These are phyloP conservation scores for Petrolisthes cinctipes DNA, from an alignment of 2,888 invertebrate genomes.

Conservation along the genomic window DNA sequence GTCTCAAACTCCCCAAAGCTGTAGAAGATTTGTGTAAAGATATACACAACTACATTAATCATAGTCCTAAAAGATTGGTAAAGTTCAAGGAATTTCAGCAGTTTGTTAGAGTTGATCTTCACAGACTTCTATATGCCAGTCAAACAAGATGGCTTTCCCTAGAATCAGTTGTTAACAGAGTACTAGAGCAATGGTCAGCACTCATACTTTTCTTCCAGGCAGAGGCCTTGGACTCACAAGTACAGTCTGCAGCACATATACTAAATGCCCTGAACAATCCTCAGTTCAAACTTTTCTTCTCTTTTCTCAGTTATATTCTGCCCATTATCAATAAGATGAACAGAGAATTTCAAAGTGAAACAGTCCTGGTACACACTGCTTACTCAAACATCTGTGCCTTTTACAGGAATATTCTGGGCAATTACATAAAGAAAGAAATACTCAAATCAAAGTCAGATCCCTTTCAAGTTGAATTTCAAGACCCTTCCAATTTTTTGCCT, in stretches of 20 bases:
- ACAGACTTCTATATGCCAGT: conserved; percentile 25
- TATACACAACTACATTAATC: conserved; percentile 25
- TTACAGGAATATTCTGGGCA: conserved; percentile 24
- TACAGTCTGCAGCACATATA: conserved; percentile 22
- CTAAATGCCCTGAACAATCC: conserved; percentile 32
- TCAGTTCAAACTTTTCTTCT: conserved; percentile 19
- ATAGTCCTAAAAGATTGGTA: conserved; percentile 17
- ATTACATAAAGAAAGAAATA: conserved; percentile 22
- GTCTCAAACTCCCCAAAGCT: conserved; percentile 6
- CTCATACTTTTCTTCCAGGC: conserved; percentile 22
- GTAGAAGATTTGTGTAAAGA: conserved; percentile 10
- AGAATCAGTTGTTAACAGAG: conserved; percentile 31
- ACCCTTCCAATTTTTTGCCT: conserved; percentile 27
- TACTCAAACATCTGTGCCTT: conserved; percentile 24
- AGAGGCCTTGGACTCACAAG: conserved; percentile 10
- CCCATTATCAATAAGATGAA: conserved; percentile 33
- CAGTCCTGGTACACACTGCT: conserved; percentile 15
- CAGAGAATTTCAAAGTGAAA: conserved; percentile 42
- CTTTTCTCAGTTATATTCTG: conserved; percentile 33
- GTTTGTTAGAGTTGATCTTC: conserved; percentile 14
- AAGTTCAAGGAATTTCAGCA: conserved; percentile 33
- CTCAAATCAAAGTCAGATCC: conserved; percentile 16
- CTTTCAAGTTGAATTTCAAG: conserved; percentile 13
- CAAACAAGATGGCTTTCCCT: conserved; percentile 27
- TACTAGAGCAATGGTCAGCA: conserved; percentile 33